phyloP scores from a whole-genome alignment of 2,113 vertebrate species.

The Balaenoptera acutorostrata region DNA sequence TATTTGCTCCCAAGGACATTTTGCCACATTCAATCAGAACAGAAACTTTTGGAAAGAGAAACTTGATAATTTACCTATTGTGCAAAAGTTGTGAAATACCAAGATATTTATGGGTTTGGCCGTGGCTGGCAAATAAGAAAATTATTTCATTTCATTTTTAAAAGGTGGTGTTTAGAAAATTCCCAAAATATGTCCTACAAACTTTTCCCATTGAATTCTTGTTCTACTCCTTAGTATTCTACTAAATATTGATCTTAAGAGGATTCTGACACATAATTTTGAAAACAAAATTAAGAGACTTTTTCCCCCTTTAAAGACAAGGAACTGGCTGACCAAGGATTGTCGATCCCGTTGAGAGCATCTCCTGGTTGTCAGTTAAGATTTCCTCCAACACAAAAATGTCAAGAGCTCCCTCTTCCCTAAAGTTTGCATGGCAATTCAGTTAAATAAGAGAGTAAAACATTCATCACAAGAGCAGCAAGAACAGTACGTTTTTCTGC shows the following conservation, averaged over 20 bases:
- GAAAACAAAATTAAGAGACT: background rate
- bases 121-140: background rate
- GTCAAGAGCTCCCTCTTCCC: background rate
- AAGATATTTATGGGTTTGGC: background rate
- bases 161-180: background rate
- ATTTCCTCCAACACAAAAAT: background rate
- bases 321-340: background rate
- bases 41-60: conserved; percentile 6
- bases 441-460: background rate
- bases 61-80: background rate
- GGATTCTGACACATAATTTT: background rate
- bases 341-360: background rate
- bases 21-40: background rate
- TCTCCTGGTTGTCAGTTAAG: background rate
- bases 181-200: background rate
- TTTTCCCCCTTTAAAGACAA: background rate
- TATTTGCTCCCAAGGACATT: background rate
- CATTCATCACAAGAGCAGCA: background rate
- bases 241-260: background rate
- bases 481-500: background rate
- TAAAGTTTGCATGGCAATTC: background rate
- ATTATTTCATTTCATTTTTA: background rate
- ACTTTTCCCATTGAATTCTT: background rate
- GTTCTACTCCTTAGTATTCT: background rate
- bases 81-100: background rate